Conservation (phyloP, 2,113 vertebrate genomes). For the Cheirogaleus medius region DNA sequence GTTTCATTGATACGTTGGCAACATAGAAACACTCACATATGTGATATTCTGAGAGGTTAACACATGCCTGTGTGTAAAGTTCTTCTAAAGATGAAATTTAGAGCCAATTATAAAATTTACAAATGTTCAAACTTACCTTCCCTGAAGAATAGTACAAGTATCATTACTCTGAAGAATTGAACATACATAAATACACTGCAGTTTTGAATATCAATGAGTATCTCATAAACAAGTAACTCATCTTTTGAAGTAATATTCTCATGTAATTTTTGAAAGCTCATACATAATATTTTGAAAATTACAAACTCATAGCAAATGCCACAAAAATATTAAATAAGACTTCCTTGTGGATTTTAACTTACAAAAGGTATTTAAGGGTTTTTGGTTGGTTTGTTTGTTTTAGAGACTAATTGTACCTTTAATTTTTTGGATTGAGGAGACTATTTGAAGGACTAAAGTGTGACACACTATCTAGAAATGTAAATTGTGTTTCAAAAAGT, state of each 20-base stretch:
- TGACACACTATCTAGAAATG: not conserved
- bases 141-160: slow-evolving; percentile 44
- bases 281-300: slow-evolving; percentile 29
- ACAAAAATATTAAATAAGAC: not conserved
- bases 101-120: slow-evolving; percentile 32
- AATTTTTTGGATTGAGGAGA: not conserved
- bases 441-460: not conserved
- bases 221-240: slow-evolving; percentile 36
- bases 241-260: slow-evolving; percentile 25
- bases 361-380: not conserved
- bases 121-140: not conserved
- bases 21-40: not conserved
- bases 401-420: not conserved
- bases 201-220: slow-evolving; percentile 28
- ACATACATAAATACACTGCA: slow-evolving; percentile 20
- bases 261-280: not conserved
- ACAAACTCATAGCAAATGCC: not conserved
- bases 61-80: not conserved
- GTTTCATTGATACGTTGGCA: not conserved
- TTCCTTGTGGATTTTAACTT: not conserved
- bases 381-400: not conserved
- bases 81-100: slow-evolving; percentile 44
- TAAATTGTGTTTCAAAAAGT: not conserved
- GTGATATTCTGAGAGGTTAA: slow-evolving; percentile 28
- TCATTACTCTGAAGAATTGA: slow-evolving; percentile 9